Evolutionary conservation across 2,888 invertebrate genomes (phyloP).

Genomic region (Pecten maximus): DNA sequence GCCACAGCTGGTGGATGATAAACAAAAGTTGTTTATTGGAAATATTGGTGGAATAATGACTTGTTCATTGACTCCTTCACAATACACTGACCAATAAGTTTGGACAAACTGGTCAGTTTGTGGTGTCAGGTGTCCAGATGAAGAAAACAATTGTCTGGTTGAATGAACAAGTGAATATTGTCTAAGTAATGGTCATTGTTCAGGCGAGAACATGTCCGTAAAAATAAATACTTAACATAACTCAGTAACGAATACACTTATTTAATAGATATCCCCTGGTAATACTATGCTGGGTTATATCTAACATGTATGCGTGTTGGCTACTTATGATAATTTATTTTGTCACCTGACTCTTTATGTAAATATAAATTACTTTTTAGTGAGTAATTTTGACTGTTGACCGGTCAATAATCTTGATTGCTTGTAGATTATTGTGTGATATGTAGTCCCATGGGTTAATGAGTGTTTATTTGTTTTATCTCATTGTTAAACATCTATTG

Average conservation of each 20-base stretch:
- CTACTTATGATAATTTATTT: too few relatives aligned
- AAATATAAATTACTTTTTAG: too few relatives aligned
- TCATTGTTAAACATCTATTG: too few relatives aligned
- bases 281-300: background rate
- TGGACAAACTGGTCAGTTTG: background rate
- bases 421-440: too few relatives aligned
- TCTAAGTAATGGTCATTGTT: background rate
- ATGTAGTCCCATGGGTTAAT: too few relatives aligned
- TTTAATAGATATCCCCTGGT: background rate
- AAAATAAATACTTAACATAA: background rate
- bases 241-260: background rate
- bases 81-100: background rate
- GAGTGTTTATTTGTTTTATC: too few relatives aligned
- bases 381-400: too few relatives aligned
- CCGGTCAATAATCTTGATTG: too few relatives aligned
- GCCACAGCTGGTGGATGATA: background rate
- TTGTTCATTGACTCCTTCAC: background rate
- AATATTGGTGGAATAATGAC: background rate
- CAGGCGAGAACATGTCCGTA: background rate
- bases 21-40: slow-evolving; percentile 1
- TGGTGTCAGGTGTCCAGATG: slow-evolving; percentile 35
- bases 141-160: slow-evolving; percentile 17
- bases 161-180: background rate
- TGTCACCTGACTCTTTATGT: too few relatives aligned
- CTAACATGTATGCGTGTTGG: background rate